A percentile compares a stretch with the other conserved stretches of the same genome.
Conservation (phyloP, 1,140 invertebrate species). For the Rhyacophila brunnea region DNA sequence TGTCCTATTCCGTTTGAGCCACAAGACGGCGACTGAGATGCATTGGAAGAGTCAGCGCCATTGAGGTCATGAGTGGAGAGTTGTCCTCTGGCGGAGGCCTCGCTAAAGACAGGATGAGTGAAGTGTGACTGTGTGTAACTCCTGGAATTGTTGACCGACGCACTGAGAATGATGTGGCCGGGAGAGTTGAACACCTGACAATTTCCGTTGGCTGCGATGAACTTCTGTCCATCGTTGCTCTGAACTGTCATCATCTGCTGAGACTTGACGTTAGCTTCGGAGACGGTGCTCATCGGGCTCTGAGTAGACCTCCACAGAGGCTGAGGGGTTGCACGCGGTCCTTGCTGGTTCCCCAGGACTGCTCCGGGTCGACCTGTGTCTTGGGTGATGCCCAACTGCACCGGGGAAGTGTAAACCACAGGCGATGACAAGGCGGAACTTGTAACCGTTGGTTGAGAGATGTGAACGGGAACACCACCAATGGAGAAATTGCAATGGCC, state of each 20-base stretch:
- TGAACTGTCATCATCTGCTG: slow-evolving; percentile 21
- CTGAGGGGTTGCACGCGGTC: slow-evolving; percentile 12
- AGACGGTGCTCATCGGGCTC: slow-evolving; percentile 22
- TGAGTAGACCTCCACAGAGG: slow-evolving; percentile 27
- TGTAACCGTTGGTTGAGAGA: slow-evolving; percentile 27
- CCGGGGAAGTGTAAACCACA: too few species aligned
- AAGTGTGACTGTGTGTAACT: slow-evolving; percentile 24
- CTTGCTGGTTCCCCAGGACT: slow-evolving; percentile 9
- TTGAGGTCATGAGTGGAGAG: slow-evolving; percentile 5
- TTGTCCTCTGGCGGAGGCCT: slow-evolving; percentile 22
- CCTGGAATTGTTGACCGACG: slow-evolving; percentile 25
- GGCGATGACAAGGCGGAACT: slow-evolving; percentile 5
- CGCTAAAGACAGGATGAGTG: slow-evolving; percentile 24
- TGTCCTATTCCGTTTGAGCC: slow-evolving; percentile 11
- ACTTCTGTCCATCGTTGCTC: slow-evolving; percentile 19
- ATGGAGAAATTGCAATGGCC: slow-evolving; percentile 17
- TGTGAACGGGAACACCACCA: slow-evolving; percentile 21
- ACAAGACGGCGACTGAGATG: slow-evolving; percentile 8
- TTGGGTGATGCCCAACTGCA: neutral
- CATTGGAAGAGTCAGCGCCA: slow-evolving; percentile 8
- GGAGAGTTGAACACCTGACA: slow-evolving; percentile 14
- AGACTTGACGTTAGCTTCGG: slow-evolving; percentile 21
- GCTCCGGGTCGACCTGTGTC: slow-evolving; percentile 9
- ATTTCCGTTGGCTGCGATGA: slow-evolving; percentile 16
- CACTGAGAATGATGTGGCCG: slow-evolving; percentile 15